A percentile compares a stretch with the other conserved stretches of the same genome.
phyloP scores from a whole-genome alignment of 2,113 vertebrate species.

The Apeltes quadracus region DNA sequence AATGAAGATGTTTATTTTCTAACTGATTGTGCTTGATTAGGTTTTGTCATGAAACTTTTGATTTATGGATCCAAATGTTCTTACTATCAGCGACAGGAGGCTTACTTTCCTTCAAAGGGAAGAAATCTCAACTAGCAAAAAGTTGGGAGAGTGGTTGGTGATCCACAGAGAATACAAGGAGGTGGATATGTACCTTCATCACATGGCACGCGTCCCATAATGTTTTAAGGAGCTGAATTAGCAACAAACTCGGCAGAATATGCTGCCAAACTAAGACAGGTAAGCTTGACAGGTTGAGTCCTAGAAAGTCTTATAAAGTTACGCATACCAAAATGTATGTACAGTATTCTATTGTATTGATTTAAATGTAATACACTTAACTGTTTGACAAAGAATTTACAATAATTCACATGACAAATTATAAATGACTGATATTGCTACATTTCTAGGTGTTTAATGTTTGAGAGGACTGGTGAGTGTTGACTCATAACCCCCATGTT shows the following conservation, averaged over 20 bases:
- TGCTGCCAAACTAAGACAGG: neutral
- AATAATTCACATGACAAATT: neutral
- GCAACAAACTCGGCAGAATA: neutral
- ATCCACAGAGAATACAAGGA: constrained; percentile 19
- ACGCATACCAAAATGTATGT: too few relatives aligned
- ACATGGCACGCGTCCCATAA: neutral
- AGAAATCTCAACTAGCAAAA: too few relatives aligned
- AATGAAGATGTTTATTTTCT: too few relatives aligned
- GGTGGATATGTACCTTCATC: neutral
- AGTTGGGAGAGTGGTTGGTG: too few relatives aligned
- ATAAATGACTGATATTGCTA: neutral
- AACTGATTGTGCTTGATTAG: too few relatives aligned
- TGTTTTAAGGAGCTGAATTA: neutral
- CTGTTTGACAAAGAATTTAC: neutral
- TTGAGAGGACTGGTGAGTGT: neutral
- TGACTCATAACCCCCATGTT: neutral
- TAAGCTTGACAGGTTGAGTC: neutral
- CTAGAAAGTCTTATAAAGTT: too few relatives aligned
- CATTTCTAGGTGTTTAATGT: neutral
- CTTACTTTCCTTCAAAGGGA: too few relatives aligned
- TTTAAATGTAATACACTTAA: neutral
- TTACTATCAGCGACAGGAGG: too few relatives aligned
- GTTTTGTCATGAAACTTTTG: too few relatives aligned
- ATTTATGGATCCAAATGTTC: too few relatives aligned
- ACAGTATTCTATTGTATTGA: too few relatives aligned